Base-by-base conservation (phyloP, 2,797 vertebrate genomes). In the Hapalemur alaotrensis region DNA sequence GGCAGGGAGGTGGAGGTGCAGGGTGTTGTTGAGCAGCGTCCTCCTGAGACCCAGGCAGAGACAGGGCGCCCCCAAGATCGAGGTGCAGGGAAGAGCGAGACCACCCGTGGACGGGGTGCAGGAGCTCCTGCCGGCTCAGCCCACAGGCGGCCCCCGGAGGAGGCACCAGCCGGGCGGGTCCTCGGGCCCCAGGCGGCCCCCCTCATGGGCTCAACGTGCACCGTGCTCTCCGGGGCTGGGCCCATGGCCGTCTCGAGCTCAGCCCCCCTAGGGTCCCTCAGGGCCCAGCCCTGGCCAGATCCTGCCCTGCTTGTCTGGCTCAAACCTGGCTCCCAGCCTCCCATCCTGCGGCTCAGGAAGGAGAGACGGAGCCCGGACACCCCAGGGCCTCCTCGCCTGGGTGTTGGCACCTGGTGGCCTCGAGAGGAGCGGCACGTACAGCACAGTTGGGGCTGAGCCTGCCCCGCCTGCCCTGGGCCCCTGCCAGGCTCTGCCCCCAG, bases 371-470 rank as follows among this genome's bases (percentile, higher is more conserved):
- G 61, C 3, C 4, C 3, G 7, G 41, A 48, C 7, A 38, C 3
- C 41, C n/a, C 15, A 4, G 54, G 0, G 4, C 32, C 70, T 61
- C 54, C 70, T 61, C 2, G 1, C 15, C 30, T 22, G 12, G 35
- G 11, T 2, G 1, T 35, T 32, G 23, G 7, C 20, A 46, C 28
- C 23, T 2, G 5, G 2, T 11, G 59, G 30, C 59, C 20, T 23
- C 0, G 7, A 13, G 20, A 23, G 28, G 18, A 76, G 9, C 1
- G 1, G 32, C 7, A 10, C 22, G 0, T 3, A 5, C 22, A 17
- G 30, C 23, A 11, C 25, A 3, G 22, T 23, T 5, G 5, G 1
- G 41, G 54, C 22, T 23, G 22, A 20, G 54, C 6, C 22, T 7
- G 5, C 35, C 14, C 52, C 15, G 9, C 35, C 50, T 13, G 5